Evolutionary conservation across 2,888 invertebrate genomes (phyloP).

Genomic region (Erannis defoliaria): DNA sequence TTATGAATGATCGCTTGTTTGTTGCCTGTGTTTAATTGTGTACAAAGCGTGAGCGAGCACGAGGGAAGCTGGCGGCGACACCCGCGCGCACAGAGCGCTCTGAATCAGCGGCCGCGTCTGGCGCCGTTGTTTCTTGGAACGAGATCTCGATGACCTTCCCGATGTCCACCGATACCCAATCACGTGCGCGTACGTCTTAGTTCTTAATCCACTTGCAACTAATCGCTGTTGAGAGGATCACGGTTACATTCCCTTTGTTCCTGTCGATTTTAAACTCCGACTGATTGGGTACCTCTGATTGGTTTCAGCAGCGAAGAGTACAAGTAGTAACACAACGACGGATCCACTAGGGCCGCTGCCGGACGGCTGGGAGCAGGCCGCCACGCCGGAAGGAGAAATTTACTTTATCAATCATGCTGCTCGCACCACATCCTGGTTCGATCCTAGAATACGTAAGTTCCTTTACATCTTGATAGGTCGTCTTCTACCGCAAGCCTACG

Average conservation of each 20-base stretch:
- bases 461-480: slow-evolving; percentile 16
- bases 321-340: slow-evolving; percentile 81
- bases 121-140: slow-evolving; percentile 76
- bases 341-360: slow-evolving; percentile 92
- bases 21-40: slow-evolving; percentile 50
- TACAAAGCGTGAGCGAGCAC: slow-evolving; percentile 52
- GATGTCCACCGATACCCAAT: slow-evolving; percentile 68
- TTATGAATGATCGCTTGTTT: slow-evolving; percentile 75
- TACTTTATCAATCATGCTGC: slow-evolving; percentile 97
- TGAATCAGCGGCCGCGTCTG: slow-evolving; percentile 58
- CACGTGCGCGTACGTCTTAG: slow-evolving; percentile 71
- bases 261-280: slow-evolving; percentile 40
- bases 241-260: slow-evolving; percentile 56
- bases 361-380: slow-evolving; percentile 95
- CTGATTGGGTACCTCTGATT: slow-evolving; percentile 68
- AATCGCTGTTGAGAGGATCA: slow-evolving; percentile 82
- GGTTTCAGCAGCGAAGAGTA: slow-evolving; percentile 86
- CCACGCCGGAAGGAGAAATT: slow-evolving; percentile 94
- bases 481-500: neutral
- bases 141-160: slow-evolving; percentile 72
- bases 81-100: slow-evolving; percentile 30
- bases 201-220: slow-evolving; percentile 75
- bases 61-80: slow-evolving; percentile 47
- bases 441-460: slow-evolving; percentile 98
- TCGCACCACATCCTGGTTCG: slow-evolving; percentile 98